phyloP scores from a whole-genome alignment of 2,888 invertebrate species.

The Venusia cambrica region DNA sequence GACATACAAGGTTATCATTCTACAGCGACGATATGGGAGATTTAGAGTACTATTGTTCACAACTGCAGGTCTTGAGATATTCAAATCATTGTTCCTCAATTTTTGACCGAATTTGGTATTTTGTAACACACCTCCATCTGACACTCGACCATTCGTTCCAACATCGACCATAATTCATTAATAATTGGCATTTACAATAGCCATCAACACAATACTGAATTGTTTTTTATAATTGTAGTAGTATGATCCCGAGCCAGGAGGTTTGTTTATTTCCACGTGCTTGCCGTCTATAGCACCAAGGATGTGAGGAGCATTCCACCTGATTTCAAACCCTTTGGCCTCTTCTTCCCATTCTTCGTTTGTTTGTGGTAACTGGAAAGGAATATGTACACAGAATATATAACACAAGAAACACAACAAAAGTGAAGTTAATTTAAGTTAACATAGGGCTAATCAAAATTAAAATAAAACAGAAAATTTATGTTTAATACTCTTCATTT shows the following conservation, averaged over 20 bases:
- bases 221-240: conserved; percentile 27
- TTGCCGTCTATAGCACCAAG: too few species aligned
- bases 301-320: too few species aligned
- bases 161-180: conserved; percentile 22
- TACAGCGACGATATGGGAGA: too few species aligned
- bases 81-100: not conserved
- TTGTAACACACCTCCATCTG: conserved; percentile 19
- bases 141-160: conserved; percentile 19
- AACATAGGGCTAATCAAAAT: not conserved
- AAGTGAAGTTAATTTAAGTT: conserved; percentile 2
- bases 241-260: conserved; percentile 16
- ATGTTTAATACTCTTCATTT: not conserved
- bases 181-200: conserved; percentile 17
- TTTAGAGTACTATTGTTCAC: too few species aligned
- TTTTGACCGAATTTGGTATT: conserved; percentile 10
- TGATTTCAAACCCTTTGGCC: conserved; percentile 21
- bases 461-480: conserved; percentile 1
- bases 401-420: not conserved
- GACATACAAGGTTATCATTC: conserved; percentile 10
- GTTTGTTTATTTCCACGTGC: conserved; percentile 22
- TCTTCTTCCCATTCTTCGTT: conserved; percentile 19
- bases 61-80: not conserved
- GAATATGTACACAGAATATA: too few species aligned
- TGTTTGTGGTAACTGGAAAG: too few species aligned
- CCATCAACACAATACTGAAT: conserved; percentile 23